A percentile compares a stretch with the other conserved stretches of the same genome.
Conservation (phyloP, 2,888 invertebrate genomes). For the Anodontia alba region DNA sequence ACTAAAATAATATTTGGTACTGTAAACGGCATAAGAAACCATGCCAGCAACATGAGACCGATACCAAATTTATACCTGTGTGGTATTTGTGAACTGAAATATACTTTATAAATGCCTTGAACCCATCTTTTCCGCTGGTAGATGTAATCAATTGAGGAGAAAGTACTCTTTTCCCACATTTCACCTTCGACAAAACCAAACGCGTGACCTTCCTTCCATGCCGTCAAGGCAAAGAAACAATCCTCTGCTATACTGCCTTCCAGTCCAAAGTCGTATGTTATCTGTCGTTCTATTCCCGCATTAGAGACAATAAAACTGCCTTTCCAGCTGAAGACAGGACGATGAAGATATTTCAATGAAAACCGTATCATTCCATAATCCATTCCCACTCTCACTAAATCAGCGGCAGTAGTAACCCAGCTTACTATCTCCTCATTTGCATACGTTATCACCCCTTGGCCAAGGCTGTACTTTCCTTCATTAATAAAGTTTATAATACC, state of each 20-base stretch:
- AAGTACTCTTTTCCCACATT: conserved; percentile 80
- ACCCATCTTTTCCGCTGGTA: conserved; percentile 78
- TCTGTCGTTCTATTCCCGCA: conserved; percentile 71
- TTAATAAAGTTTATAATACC: conserved; percentile 79
- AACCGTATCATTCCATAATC: conserved; percentile 72
- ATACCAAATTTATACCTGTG: conserved; percentile 71
- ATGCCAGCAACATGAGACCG: conserved; percentile 68
- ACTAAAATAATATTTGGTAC: conserved; percentile 67
- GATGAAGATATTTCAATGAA: conserved; percentile 68
- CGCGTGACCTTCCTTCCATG: conserved; percentile 74
- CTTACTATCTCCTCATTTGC: conserved; percentile 75
- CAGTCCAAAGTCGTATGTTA: conserved; percentile 75
- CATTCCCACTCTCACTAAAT: conserved; percentile 76
- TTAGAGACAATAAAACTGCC: conserved; percentile 79
- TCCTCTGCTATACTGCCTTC: conserved; percentile 78
- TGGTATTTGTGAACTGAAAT: conserved; percentile 70
- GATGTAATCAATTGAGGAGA: conserved; percentile 75
- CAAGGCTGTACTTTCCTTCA: conserved; percentile 72
- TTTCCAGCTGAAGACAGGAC: conserved; percentile 79
- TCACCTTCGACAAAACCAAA: conserved; percentile 80
- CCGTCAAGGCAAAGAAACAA: conserved; percentile 76
- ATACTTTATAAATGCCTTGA: conserved; percentile 74
- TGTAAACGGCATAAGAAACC: conserved; percentile 73
- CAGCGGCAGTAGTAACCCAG: conserved; percentile 78
- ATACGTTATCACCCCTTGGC: conserved; percentile 78